phyloP scores from a whole-genome alignment of 2,797 vertebrate genomes.

The Pampus argenteus region DNA sequence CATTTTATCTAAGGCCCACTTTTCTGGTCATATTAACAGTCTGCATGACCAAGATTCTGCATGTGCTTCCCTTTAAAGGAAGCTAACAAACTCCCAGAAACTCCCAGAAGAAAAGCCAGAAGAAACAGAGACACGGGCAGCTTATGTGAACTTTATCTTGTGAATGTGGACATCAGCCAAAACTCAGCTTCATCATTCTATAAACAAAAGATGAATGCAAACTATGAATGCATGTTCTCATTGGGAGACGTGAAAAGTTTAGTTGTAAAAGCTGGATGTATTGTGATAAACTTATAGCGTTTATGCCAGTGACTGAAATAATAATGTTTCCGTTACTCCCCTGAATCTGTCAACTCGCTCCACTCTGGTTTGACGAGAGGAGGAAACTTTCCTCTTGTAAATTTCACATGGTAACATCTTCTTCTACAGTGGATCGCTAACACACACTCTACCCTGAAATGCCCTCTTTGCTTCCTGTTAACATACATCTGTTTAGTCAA shows the following conservation, averaged over 20 bases:
- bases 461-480: conserved; percentile 58
- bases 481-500: conserved; percentile 69
- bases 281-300: conserved; percentile 31
- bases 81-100: not conserved
- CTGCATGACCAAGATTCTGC: not conserved
- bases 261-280: conserved; percentile 17
- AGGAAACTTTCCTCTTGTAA: conserved; percentile 18
- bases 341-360: conserved; percentile 35
- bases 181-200: conserved; percentile 7
- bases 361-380: not conserved
- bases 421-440: conserved; percentile 23
- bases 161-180: not conserved
- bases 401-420: conserved; percentile 51
- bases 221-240: not conserved
- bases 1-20: not conserved
- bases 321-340: conserved; percentile 43
- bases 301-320: conserved; percentile 36
- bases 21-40: not conserved
- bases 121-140: conserved; percentile 5
- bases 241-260: conserved; percentile 23
- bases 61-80: not conserved
- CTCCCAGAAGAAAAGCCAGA: not conserved
- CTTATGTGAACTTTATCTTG: not conserved
- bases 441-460: conserved; percentile 20
- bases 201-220: conserved; percentile 10